phyloP scores from a whole-genome alignment of 2,888 invertebrate species.

The Eristalinus sepulchralis region DNA sequence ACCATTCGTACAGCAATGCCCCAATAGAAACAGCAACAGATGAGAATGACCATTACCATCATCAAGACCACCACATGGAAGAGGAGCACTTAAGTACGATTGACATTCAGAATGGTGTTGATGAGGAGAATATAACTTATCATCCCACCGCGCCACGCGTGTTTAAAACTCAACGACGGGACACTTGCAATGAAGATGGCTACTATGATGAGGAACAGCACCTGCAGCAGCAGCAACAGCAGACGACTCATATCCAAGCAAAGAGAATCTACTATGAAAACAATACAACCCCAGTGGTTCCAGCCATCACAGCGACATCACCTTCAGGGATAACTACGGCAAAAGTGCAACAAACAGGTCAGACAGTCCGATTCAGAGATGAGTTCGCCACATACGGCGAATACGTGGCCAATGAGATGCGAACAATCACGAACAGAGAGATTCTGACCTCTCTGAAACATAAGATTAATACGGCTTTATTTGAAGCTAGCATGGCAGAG shows the following conservation, averaged over 20 bases:
- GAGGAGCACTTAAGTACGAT: constrained; percentile 75
- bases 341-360: constrained; percentile 54
- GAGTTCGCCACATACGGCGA: constrained; percentile 84
- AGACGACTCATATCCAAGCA: constrained; percentile 71
- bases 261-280: constrained; percentile 77
- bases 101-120: constrained; percentile 77
- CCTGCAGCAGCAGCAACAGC: constrained; percentile 70
- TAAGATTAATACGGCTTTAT: constrained; percentile 84
- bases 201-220: constrained; percentile 76
- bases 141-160: constrained; percentile 73
- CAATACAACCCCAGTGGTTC: constrained; percentile 40
- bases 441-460: constrained; percentile 83
- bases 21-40: constrained; percentile 13
- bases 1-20: constrained; percentile 65
- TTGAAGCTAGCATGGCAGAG: constrained; percentile 84
- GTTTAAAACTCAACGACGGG: constrained; percentile 78
- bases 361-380: constrained; percentile 78
- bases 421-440: constrained; percentile 83
- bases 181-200: constrained; percentile 75
- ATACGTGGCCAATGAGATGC: constrained; percentile 84
- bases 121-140: constrained; percentile 77
- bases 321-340: constrained; percentile 54
- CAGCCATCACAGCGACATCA: constrained; percentile 49
- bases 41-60: constrained; percentile 23
- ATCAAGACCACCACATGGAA: constrained; percentile 61